Evolutionary conservation across 2,888 invertebrate genomes (phyloP), one percentile per base, ranked within the genome.

Genomic region (Ptilodon capucinus): DNA sequence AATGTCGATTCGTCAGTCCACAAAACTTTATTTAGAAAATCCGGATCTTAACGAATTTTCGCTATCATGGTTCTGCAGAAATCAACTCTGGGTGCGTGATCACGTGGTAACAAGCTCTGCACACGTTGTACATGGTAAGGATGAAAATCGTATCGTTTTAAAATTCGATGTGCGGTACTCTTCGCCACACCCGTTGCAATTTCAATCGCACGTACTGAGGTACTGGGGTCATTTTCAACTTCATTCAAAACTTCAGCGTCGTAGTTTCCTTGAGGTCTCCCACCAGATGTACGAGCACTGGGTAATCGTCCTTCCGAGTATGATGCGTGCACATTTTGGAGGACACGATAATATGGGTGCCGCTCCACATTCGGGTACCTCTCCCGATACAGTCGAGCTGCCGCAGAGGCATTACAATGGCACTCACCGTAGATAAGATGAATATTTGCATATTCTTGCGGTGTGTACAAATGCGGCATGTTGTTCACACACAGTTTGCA

Each of bases 331-430:
- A 54, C 49, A 56, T 51, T 56, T 9, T 34, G 38, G 39, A 62
- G 59, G 7, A 62, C 59, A n/a, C 56, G 53, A 46, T 58, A 47
- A 49, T 59, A 57, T 11, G 58, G 58, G 32, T 57, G 47, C 16
- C 53, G 51, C 19, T 19, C 14, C 25, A 38, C 52, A 41, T 59
- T 60, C 40, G 58, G 56, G 45, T 60, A 66, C 38, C 56, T 65
- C 50, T 57, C 60, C 5, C 54, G 56, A 59, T 61, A 61, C 21
- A 57, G 40, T 56, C 52, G 44, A 35, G 54, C 54, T 36, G 62
- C 60, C 16, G 53, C 57, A 46, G 8, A 23, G 7, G 50, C 44
- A 38, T 57, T 58, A 19, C 54, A 49, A n/a, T 43, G 7, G 51
- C 53, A 54, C 44, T 58, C 56, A 13, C 58, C 61, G 36, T 57